Evolutionary conservation across 30 jellyfish, hydroid and myxozoan species (phyloP), one percentile per base, ranked within the genome.

Genomic region (Catostylus mosaicus): DNA sequence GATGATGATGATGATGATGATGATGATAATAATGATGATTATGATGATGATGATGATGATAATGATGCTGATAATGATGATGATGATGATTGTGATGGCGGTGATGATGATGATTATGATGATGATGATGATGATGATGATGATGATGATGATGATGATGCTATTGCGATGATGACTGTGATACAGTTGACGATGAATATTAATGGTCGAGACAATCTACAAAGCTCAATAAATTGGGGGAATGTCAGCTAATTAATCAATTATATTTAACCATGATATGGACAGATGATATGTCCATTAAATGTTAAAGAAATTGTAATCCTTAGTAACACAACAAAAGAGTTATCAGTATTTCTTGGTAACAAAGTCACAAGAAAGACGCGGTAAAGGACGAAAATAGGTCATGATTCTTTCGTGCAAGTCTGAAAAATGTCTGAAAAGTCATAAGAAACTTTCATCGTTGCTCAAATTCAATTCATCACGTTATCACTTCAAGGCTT

Each of bases 201-300:
- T 40, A 40, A 14, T 14, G 11, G 14, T 40, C 11, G 54, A 5
- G 14, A 40, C 54, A 40, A 40, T 40, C 54, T 40, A 40, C 7
- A 40, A 40, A 40, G 7, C 7, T 40, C 54, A 14, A 5, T 40
- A 7, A 40, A 40, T 5, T 5, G 54, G 54, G 54, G 54, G 14
- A 5, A 14, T 40, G 11, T 40, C 14, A 7, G 54, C 54, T 40
- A 40, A 40, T 7, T 40, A 40, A 40, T 40, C 7, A 7, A 40
- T 40, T 7, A 5, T 40, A 5, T 14, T 14, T 5, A 5, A 5
- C 7, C 14, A 5, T 14, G 14, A 40, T 40, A 7, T 14, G 54
- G 14, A 52, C 67, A 52, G 27, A 52, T 52, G 67, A 52, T 20
- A 52, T 52, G 67, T 52, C 67, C 67, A 52, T 52, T 52, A 52